These are phyloP conservation scores for Acleris laterana DNA, from an alignment of 2,888 invertebrate genomes.

Conservation along the genomic window DNA sequence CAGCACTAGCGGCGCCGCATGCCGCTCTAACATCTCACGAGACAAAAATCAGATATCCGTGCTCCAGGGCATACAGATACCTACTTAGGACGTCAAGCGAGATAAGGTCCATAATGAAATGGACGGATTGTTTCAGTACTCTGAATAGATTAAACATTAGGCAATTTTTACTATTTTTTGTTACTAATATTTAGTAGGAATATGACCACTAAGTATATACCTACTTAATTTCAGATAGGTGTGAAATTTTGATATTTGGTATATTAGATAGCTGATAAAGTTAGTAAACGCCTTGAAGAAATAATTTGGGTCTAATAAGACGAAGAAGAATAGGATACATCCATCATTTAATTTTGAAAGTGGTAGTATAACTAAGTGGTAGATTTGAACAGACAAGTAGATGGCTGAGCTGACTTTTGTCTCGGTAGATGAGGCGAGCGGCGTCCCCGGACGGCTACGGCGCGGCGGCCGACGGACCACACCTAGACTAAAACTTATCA, in stretches of 20 bases:
- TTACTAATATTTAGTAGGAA: too few relatives aligned
- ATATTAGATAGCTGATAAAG: too few relatives aligned
- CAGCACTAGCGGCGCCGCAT: slow-evolving; percentile 79
- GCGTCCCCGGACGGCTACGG: slow-evolving; percentile 74
- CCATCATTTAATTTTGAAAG: background rate
- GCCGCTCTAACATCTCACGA: slow-evolving; percentile 81
- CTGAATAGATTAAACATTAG: background rate
- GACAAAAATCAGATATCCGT: slow-evolving; percentile 78
- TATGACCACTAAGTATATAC: too few relatives aligned
- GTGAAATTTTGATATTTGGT: too few relatives aligned
- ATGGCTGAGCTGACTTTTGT: slow-evolving; percentile 80
- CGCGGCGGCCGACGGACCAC: slow-evolving; percentile 79
- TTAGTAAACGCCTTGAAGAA: too few relatives aligned
- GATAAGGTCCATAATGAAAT: background rate
- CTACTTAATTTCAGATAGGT: too few relatives aligned
- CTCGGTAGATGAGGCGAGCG: slow-evolving; percentile 84
- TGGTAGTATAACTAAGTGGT: slow-evolving; percentile 40
- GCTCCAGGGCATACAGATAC: slow-evolving; percentile 25
- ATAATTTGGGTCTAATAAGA: background rate
- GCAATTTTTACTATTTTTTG: too few relatives aligned
- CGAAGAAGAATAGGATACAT: background rate
- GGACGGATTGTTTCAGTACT: background rate
- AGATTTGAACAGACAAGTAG: slow-evolving; percentile 47
- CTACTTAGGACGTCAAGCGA: background rate
- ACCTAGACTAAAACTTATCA: slow-evolving; percentile 80